Conservation (phyloP, 2,113 vertebrate genomes). For the Scytalopus superciliaris region DNA sequence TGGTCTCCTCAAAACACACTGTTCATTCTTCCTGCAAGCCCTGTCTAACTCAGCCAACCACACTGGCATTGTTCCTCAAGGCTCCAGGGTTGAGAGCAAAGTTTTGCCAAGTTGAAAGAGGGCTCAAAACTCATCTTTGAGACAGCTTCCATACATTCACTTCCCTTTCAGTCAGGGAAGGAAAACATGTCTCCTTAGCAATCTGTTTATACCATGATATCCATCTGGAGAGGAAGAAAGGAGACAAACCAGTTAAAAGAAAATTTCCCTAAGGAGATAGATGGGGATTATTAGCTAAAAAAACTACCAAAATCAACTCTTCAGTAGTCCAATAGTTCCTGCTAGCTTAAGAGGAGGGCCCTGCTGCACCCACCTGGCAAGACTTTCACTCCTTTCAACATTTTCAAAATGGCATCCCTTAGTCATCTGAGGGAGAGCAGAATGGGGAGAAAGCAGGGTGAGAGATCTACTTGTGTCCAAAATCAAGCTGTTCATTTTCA, state of each 20-base stretch:
- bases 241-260: neutral
- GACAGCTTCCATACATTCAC: neutral
- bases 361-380: neutral
- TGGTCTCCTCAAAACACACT: neutral
- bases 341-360: neutral
- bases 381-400: neutral
- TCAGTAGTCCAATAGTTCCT: neutral
- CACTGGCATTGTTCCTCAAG: neutral
- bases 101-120: neutral
- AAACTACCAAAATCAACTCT: neutral
- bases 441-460: neutral
- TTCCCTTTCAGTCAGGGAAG: neutral
- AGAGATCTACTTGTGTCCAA: neutral
- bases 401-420: neutral
- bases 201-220: neutral
- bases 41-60: neutral
- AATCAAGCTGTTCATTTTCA: neutral
- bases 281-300: neutral
- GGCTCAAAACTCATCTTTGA: neutral
- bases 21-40: accelerated
- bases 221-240: neutral
- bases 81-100: neutral
- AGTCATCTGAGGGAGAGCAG: neutral
- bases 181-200: neutral
- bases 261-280: neutral